These are phyloP conservation scores for Apostichopus californicus DNA, from an alignment of 35 echinoderm and acorn worm species.

Conservation along the genomic window DNA sequence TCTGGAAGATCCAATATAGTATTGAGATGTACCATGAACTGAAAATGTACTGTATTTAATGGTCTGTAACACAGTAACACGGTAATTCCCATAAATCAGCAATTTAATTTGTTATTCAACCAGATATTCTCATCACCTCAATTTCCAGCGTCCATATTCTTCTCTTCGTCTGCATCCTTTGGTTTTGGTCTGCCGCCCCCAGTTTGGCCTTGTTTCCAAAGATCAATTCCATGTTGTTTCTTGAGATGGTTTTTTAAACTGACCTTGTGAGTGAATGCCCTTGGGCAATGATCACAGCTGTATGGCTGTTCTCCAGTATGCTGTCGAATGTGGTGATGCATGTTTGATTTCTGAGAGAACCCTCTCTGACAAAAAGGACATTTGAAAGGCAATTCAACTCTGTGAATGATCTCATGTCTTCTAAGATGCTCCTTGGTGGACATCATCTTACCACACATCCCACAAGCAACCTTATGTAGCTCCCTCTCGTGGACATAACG, in stretches of 20 bases:
- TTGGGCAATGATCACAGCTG: slow-evolving; percentile 59
- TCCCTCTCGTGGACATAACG: not conserved
- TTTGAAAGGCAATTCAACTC: slow-evolving; percentile 50
- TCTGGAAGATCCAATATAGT: too few species aligned
- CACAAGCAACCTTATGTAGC: not conserved
- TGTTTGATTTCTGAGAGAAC: slow-evolving; percentile 70
- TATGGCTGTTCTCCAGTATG: slow-evolving; percentile 78
- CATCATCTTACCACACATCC: slow-evolving; percentile 55
- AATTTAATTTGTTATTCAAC: too few species aligned
- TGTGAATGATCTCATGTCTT: slow-evolving; percentile 62
- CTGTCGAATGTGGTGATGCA: slow-evolving; percentile 65
- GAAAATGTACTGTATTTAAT: too few species aligned
- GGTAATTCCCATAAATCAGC: too few species aligned
- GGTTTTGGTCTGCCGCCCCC: slow-evolving; percentile 7
- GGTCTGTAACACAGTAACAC: too few species aligned
- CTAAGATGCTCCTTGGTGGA: slow-evolving; percentile 53
- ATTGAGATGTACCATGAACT: too few species aligned
- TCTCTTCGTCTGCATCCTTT: not conserved
- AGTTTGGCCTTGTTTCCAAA: slow-evolving; percentile 51
- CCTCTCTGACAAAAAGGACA: slow-evolving; percentile 64
- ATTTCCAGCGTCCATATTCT: not conserved
- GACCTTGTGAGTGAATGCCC: slow-evolving; percentile 75
- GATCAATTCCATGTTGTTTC: slow-evolving; percentile 69
- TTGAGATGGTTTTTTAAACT: slow-evolving; percentile 77
- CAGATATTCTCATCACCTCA: not conserved